phyloP scores from a whole-genome alignment of 2,797 vertebrate species.

The Mormyrops attenuatus region DNA sequence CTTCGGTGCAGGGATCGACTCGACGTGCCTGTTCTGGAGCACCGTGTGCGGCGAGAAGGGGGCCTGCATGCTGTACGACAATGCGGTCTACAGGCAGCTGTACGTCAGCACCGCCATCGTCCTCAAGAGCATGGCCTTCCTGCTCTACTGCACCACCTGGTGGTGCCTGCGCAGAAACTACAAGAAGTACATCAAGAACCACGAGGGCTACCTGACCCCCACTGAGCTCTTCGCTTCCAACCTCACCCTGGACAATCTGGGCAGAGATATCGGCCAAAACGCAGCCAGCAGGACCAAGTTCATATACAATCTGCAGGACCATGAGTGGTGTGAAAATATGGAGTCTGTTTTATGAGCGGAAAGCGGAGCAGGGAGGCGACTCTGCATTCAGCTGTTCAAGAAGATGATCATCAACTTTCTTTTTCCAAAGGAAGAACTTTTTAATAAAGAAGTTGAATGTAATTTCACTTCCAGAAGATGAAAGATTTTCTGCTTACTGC shows the following conservation, averaged over 20 bases:
- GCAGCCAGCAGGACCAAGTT: slow-evolving; percentile 86
- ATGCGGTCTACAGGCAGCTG: slow-evolving; percentile 82
- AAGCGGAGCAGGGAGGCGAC: slow-evolving; percentile 31
- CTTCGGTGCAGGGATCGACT: slow-evolving; percentile 94
- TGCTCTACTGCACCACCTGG: slow-evolving; percentile 92
- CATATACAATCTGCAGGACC: slow-evolving; percentile 96
- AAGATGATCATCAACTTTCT: slow-evolving; percentile 38
- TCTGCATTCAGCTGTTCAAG: slow-evolving; percentile 32
- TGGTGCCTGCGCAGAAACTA: slow-evolving; percentile 91
- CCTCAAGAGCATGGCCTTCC: slow-evolving; percentile 88
- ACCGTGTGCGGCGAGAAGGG: slow-evolving; percentile 83
- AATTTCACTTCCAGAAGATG: slow-evolving; percentile 34
- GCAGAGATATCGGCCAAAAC: slow-evolving; percentile 77
- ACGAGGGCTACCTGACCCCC: slow-evolving; percentile 77
- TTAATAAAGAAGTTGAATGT: slow-evolving; percentile 43
- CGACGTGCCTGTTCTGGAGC: slow-evolving; percentile 97
- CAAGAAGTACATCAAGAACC: slow-evolving; percentile 89
- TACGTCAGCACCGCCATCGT: slow-evolving; percentile 93
- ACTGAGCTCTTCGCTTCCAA: slow-evolving; percentile 93
- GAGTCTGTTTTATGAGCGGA: slow-evolving; percentile 90
- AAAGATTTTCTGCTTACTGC: slow-evolving; percentile 33
- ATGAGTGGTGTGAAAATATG: slow-evolving; percentile 97
- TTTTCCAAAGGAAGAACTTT: slow-evolving; percentile 35
- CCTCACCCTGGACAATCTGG: slow-evolving; percentile 87
- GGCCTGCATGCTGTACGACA: slow-evolving; percentile 89